Conservation (phyloP, 1,140 invertebrate genomes). For the Melitaea cinxia region DNA sequence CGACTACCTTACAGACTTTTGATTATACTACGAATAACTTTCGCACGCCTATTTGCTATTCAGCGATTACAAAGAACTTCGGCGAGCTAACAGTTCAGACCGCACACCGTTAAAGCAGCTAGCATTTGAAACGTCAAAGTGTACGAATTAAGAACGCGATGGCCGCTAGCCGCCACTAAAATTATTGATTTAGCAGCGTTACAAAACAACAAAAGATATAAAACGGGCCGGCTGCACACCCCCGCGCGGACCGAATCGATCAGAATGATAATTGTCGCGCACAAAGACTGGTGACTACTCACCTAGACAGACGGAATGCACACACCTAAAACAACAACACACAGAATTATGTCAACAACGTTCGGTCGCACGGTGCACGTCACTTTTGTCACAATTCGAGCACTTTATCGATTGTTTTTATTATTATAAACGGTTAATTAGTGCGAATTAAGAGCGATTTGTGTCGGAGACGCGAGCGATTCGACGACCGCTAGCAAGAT, state of each 20-base stretch:
- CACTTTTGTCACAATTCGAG: conserved; percentile 48
- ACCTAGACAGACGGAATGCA: conserved; percentile 72
- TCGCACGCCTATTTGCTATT: conserved; percentile 44
- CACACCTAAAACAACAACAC: conserved; percentile 73
- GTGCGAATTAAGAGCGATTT: conserved; percentile 72
- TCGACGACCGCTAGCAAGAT: conserved; percentile 77
- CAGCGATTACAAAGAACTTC: conserved; percentile 38
- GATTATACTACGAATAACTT: conserved; percentile 32
- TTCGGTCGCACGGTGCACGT: conserved; percentile 47
- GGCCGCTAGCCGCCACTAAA: conserved; percentile 69
- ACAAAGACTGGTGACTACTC: conserved; percentile 75
- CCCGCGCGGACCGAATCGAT: conserved; percentile 76
- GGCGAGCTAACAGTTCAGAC: conserved; percentile 37
- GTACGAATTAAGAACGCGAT: conserved; percentile 56
- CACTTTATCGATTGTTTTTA: conserved; percentile 60
- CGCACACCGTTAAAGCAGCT: conserved; percentile 32
- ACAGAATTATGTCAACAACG: conserved; percentile 60
- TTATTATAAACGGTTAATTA: conserved; percentile 72
- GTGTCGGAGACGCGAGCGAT: conserved; percentile 73
- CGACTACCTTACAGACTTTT: conserved; percentile 30
- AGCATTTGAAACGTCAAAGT: conserved; percentile 45
- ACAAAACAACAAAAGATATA: conserved; percentile 82
- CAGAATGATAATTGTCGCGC: conserved; percentile 80
- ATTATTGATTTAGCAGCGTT: conserved; percentile 78
- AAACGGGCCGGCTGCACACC: conserved; percentile 71